These are phyloP conservation scores for Serinus canaria DNA, from an alignment of 2,113 vertebrate genomes.

Conservation along the genomic window DNA sequence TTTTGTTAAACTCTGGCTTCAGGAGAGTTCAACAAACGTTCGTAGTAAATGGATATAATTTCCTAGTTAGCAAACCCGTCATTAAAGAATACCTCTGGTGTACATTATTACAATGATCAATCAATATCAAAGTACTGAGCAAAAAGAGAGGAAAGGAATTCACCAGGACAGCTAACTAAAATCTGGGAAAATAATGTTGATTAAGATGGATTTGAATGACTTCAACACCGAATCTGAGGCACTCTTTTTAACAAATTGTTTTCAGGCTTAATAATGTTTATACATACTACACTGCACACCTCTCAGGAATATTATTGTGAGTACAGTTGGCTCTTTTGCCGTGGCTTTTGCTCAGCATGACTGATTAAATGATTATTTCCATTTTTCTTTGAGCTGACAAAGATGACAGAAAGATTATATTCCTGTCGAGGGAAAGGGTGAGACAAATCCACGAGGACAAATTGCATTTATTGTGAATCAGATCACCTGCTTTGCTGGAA, in stretches of 20 bases:
- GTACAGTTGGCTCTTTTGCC: constrained; percentile 21
- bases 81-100: constrained; percentile 47
- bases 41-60: constrained; percentile 50
- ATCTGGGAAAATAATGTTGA: constrained; percentile 66
- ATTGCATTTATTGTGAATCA: not conserved
- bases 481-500: not conserved
- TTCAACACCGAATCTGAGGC: constrained; percentile 29
- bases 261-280: constrained; percentile 56
- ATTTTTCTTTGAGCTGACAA: constrained; percentile 57
- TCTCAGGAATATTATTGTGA: constrained; percentile 48
- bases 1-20: constrained; percentile 61
- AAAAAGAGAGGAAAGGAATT: constrained; percentile 65
- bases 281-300: constrained; percentile 14
- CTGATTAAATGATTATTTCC: constrained; percentile 61
- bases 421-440: constrained; percentile 28
- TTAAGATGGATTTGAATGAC: constrained; percentile 61
- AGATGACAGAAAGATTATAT: constrained; percentile 60
- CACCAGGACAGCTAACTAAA: constrained; percentile 66
- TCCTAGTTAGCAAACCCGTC: constrained; percentile 53
- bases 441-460: not conserved
- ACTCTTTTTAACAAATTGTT: constrained; percentile 58
- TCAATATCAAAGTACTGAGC: constrained; percentile 38
- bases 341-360: constrained; percentile 35
- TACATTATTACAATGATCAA: constrained; percentile 60
- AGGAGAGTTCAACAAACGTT: constrained; percentile 51